These are phyloP conservation scores for Hyperoplus lanceolatus DNA, from an alignment of 2,797 vertebrate species.

Conservation along the genomic window DNA sequence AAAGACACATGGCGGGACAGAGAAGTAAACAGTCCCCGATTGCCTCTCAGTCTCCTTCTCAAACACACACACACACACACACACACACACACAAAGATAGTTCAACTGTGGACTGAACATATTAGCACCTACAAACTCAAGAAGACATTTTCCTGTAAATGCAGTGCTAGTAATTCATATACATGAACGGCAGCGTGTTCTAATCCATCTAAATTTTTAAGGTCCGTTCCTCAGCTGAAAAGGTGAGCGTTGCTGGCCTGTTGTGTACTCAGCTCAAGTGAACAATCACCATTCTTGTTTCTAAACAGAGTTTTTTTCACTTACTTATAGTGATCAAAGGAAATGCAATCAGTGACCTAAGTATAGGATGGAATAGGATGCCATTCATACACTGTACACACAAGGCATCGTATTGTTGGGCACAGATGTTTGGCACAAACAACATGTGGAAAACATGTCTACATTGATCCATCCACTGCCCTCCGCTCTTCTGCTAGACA, in stretches of 20 bases:
- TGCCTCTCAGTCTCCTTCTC: conserved; percentile 1
- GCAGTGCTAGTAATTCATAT: conserved; percentile 17
- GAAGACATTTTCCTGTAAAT: conserved; percentile 26
- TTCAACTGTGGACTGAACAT: conserved; percentile 41
- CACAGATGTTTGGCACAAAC: conserved; percentile 34
- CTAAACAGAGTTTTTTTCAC: conserved; percentile 7
- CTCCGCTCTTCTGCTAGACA: neutral
- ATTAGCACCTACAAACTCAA: conserved; percentile 41
- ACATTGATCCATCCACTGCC: neutral
- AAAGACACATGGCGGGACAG: conserved; percentile 14
- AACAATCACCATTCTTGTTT: conserved; percentile 74
- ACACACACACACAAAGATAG: neutral
- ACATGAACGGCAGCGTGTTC: conserved; percentile 24
- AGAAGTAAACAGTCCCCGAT: conserved; percentile 42
- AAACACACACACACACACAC: neutral
- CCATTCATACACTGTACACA: conserved; percentile 14
- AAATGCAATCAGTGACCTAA: conserved; percentile 42
- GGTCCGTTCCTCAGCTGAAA: conserved; percentile 23
- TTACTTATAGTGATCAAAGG: conserved; percentile 28
- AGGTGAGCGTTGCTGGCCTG: conserved; percentile 12
- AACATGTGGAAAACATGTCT: conserved; percentile 21
- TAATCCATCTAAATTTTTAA: conserved; percentile 30
- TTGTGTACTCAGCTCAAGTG: conserved; percentile 59
- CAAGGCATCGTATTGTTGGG: conserved; percentile 14
- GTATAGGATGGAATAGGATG: conserved; percentile 52